Evolutionary conservation across 1,140 invertebrate genomes (phyloP).

Genomic region (Geopemphigus sp.): DNA sequence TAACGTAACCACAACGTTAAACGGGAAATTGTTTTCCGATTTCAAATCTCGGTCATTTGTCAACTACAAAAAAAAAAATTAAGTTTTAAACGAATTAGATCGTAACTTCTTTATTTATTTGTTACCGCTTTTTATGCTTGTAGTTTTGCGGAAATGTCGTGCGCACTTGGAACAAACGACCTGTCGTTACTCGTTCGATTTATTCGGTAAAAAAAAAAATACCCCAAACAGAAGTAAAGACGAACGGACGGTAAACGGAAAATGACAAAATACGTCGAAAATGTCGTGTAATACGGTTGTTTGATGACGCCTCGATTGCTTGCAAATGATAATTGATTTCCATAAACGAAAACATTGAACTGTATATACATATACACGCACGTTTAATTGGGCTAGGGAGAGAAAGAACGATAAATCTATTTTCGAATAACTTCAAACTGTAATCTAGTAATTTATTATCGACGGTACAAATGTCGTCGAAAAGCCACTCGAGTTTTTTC

Average conservation of each 20-base stretch:
- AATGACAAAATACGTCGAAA: constrained; percentile 9
- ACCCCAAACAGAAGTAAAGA: background rate
- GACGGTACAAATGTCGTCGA: no score
- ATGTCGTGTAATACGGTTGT: background rate
- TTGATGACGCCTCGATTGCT: constrained; percentile 3
- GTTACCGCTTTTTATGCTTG: background rate
- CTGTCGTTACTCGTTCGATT: background rate
- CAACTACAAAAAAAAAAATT: no score
- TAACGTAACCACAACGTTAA: no score
- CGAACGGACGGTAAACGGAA: constrained; percentile 11
- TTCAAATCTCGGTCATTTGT: no score
- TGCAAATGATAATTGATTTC: background rate
- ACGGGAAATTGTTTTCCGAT: no score
- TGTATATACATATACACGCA: no score
- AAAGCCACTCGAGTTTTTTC: no score
- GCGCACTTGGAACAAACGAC: background rate
- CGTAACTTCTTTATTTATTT: background rate
- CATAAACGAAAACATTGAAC: background rate
- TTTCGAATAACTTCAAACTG: no score
- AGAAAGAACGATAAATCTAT: no score
- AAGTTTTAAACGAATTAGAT: background rate
- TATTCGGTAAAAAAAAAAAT: background rate
- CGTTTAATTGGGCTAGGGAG: no score
- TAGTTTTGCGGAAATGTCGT: background rate
- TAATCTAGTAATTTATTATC: no score